Evolutionary conservation across 2,797 vertebrate species (phyloP), one percentile per base, ranked within the genome.

Genomic region (Gymnothorax reevesii): DNA sequence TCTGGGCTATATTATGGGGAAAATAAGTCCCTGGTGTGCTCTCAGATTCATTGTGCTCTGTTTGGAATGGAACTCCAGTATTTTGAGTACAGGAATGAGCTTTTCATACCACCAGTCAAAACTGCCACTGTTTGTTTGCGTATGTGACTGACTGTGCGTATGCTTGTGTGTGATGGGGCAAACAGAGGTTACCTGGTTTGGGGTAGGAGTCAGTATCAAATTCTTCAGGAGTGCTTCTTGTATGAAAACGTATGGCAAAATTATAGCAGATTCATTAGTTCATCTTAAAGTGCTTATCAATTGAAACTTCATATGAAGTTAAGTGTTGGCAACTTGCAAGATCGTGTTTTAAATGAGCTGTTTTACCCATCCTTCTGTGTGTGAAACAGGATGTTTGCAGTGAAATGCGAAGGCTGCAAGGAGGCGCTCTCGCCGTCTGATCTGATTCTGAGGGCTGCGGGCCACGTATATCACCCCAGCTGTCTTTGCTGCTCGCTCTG

Each of bases 311-410:
- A 75, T 33, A 42, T 75, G 13, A 42, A 13, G 71, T 42, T 49
- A 75, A 13, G 3, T 75, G 64, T 77, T 77, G 54, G 2, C 69
- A 27, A 25, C 25, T 49, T 73, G 66, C 85, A 7, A 83, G 27
- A 33, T 42, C 4, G 17, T 0, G 7, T 8, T 49, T 49, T 3
- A 6, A 49, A 52, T 17, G 0, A 52, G 49, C 17, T 79, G 42
- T 79, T 22, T 7, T n/a, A 42, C n/a, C 75, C 54, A 60, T 20
- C 66, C 83, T 49, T 66, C 7, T 73, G 13, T 52, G 52, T 86
- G 82, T 60, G 69, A 54, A 7, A 22, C 64, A 88, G 85, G 57
- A 87, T 82, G 60, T 77, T 87, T 85, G 71, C 85, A 64, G 86
- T 79, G 82, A 84, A 84, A 84, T 87, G 88, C 64, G 55, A 5